Percentiles rank a stretch among this genome's conserved stretches.
These are phyloP conservation scores for Neomonachus schauinslandi DNA, from an alignment of 2,113 vertebrate genomes.

Conservation along the genomic window DNA sequence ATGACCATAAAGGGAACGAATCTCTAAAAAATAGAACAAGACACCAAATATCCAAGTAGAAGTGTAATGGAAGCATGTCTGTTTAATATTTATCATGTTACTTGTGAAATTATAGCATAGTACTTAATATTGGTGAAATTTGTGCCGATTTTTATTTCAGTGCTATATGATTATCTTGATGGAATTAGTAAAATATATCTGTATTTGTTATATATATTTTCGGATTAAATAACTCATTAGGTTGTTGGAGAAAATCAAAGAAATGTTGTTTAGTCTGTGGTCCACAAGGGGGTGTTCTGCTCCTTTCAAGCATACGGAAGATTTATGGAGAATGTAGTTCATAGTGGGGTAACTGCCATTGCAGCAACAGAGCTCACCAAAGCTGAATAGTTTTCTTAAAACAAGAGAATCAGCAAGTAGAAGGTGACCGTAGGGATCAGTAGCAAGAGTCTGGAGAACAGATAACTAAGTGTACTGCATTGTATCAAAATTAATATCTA, in stretches of 20 bases:
- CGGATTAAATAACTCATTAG: constrained; percentile 21
- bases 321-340: constrained; percentile 45
- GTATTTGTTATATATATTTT: constrained; percentile 17
- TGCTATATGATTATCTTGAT: constrained; percentile 22
- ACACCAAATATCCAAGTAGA: constrained; percentile 48
- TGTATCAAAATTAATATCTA: constrained; percentile 41
- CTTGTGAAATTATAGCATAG: constrained; percentile 51
- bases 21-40: constrained; percentile 52
- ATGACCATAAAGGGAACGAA: constrained; percentile 12
- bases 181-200: constrained; percentile 36
- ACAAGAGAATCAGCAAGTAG: constrained; percentile 20
- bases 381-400: constrained; percentile 28
- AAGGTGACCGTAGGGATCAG: constrained; percentile 22
- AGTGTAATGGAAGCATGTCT: background rate
- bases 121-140: constrained; percentile 49
- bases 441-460: background rate
- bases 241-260: constrained; percentile 46
- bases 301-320: background rate
- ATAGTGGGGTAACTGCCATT: background rate
- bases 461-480: background rate
- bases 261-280: constrained; percentile 47
- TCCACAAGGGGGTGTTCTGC: constrained; percentile 29
- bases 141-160: constrained; percentile 56
- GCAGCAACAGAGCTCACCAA: background rate
- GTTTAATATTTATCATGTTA: constrained; percentile 57